Conservation (phyloP, 2,113 vertebrate genomes). For the Phainopepla nitens region DNA sequence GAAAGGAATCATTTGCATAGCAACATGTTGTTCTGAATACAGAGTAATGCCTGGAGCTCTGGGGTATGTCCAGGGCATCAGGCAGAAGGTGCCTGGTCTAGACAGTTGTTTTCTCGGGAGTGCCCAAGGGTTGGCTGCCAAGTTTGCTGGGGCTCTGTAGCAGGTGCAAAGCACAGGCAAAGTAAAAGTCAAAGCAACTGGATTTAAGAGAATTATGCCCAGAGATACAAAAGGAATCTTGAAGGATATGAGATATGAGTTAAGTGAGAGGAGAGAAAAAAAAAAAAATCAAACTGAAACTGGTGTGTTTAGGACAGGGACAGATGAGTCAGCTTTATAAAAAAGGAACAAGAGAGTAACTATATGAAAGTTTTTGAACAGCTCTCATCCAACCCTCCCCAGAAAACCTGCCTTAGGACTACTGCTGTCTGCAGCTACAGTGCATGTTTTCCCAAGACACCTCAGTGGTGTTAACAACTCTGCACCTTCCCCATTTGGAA, state of each 20-base stretch:
- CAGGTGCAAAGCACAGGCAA: slow-evolving; percentile 1
- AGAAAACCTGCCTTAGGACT: not conserved
- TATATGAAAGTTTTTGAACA: not conserved
- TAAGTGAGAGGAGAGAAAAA: not conserved
- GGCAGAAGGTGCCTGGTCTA: slow-evolving; percentile 30
- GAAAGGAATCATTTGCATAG: not conserved
- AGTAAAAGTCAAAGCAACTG: not conserved
- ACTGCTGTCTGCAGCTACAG: not conserved
- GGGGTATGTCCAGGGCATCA: not conserved
- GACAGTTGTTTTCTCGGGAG: slow-evolving; percentile 34
- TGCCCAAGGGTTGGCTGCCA: slow-evolving; percentile 1
- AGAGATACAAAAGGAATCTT: not conserved
- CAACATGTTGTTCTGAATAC: not conserved
- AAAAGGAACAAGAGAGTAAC: not conserved
- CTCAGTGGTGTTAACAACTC: not conserved
- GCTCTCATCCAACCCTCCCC: not conserved
- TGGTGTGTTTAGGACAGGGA: not conserved
- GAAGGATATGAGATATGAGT: not conserved
- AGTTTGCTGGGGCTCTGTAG: not conserved
- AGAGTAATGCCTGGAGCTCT: not conserved
- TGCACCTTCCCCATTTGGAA: accelerated
- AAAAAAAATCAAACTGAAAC: not conserved
- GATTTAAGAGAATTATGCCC: not conserved
- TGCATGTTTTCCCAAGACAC: not conserved
- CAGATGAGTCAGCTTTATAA: not conserved